Evolutionary conservation across 2,797 vertebrate genomes (phyloP).

Genomic region (Pseudotriccus pelzelni): DNA sequence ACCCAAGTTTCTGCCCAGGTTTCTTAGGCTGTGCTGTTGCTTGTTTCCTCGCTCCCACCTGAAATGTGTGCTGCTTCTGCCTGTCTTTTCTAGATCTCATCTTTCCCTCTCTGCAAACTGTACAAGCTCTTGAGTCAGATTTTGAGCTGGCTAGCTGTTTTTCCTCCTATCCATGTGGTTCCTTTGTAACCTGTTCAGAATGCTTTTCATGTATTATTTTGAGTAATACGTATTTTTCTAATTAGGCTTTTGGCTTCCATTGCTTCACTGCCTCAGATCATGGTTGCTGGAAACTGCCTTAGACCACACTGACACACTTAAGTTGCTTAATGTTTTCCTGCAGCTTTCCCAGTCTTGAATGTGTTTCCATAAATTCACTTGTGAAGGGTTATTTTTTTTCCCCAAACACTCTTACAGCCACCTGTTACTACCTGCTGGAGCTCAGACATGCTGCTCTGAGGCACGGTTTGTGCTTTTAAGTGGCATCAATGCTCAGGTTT

Average conservation of each 20-base stretch:
- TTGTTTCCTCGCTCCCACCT: background rate
- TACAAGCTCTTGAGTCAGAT: background rate
- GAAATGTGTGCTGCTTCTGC: background rate
- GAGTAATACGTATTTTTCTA: background rate
- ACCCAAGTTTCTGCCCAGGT: background rate
- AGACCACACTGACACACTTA: rapidly evolving
- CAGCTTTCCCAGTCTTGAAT: background rate
- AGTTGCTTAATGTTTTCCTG: background rate
- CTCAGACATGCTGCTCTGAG: background rate
- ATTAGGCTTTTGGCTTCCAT: background rate
- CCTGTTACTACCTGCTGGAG: background rate
- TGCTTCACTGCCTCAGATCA: background rate
- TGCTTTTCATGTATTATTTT: constrained; percentile 9
- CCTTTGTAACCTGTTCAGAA: background rate
- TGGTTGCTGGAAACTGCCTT: background rate
- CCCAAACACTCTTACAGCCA: background rate
- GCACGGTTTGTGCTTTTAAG: background rate
- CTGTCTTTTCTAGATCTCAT: background rate
- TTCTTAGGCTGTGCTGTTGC: background rate
- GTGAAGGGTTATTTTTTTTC: background rate
- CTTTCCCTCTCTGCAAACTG: background rate
- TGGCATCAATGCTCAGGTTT: background rate
- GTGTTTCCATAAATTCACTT: background rate
- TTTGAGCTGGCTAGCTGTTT: background rate
- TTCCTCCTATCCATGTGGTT: background rate